These are phyloP conservation scores for Barbus barbus DNA, from an alignment of 2,113 vertebrate species.

Conservation along the genomic window DNA sequence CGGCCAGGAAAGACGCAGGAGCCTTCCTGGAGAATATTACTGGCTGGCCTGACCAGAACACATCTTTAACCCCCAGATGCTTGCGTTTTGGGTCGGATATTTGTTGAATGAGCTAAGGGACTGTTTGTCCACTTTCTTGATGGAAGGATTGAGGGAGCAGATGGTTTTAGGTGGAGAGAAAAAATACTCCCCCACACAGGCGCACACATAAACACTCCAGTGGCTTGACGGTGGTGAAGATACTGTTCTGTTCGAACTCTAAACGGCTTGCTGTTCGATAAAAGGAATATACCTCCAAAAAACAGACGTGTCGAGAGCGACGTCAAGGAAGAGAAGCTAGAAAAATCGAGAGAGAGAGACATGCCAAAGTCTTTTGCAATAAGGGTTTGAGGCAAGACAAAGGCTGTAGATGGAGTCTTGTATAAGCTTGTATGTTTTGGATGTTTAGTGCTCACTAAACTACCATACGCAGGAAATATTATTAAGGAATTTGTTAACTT, in stretches of 20 bases:
- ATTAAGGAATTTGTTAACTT: not conserved
- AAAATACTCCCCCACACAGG: conserved; percentile 57
- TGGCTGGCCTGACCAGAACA: not conserved
- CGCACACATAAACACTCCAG: conserved; percentile 62
- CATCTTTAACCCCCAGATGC: conserved; percentile 9
- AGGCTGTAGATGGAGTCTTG: conserved; percentile 42
- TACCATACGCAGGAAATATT: not conserved
- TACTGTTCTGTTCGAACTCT: conserved; percentile 49
- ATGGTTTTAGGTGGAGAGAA: conserved; percentile 59
- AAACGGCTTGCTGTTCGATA: conserved; percentile 55
- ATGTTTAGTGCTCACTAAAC: conserved; percentile 11
- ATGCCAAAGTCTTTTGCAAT: conserved; percentile 68
- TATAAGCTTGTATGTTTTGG: not conserved
- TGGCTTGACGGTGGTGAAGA: conserved; percentile 64
- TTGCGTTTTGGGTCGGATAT: not conserved
- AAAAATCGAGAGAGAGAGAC: conserved; percentile 64
- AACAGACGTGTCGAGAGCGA: not conserved
- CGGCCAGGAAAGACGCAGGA: conserved; percentile 52
- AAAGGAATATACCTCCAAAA: conserved; percentile 64
- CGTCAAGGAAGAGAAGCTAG: conserved; percentile 50
- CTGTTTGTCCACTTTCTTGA: not conserved
- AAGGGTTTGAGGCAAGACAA: conserved; percentile 64
- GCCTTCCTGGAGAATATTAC: conserved; percentile 27
- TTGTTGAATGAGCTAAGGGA: not conserved
- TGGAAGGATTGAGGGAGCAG: conserved; percentile 49